Evolutionary conservation across 2,797 vertebrate species (phyloP).

Genomic region (Muscicapa comitata): DNA sequence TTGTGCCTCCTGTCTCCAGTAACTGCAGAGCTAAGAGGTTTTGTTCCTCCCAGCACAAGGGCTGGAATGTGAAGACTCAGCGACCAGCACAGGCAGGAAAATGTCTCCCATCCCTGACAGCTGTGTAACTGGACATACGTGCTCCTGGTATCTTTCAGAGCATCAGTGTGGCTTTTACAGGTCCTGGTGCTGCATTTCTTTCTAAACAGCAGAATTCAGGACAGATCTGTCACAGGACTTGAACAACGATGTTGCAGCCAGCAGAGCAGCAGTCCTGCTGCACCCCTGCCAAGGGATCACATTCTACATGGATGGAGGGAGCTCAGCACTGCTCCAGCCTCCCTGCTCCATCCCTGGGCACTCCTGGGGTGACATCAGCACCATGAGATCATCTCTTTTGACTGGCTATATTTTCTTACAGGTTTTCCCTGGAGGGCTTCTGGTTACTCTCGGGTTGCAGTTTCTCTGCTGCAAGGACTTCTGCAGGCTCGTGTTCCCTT

Average conservation of each 20-base stretch:
- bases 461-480: slow-evolving; percentile 13
- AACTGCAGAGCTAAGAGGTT: slow-evolving; percentile 48
- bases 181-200: neutral
- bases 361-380: neutral
- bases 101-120: neutral
- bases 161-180: neutral
- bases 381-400: neutral
- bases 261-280: neutral
- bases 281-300: neutral
- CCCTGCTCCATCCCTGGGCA: neutral
- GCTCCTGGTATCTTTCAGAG: neutral
- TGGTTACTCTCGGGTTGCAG: neutral
- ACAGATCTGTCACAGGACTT: neutral
- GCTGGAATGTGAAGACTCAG: slow-evolving; percentile 57
- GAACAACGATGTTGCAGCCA: neutral
- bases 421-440: neutral
- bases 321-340: neutral
- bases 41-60: slow-evolving; percentile 7
- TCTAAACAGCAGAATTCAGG: neutral
- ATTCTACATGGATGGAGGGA: neutral
- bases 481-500: neutral
- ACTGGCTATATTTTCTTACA: neutral
- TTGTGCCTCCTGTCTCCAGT: slow-evolving; percentile 34
- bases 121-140: neutral
- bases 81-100: neutral